These are phyloP conservation scores for Crypturellus undulatus DNA, from an alignment of 2,113 vertebrate species.

Conservation along the genomic window DNA sequence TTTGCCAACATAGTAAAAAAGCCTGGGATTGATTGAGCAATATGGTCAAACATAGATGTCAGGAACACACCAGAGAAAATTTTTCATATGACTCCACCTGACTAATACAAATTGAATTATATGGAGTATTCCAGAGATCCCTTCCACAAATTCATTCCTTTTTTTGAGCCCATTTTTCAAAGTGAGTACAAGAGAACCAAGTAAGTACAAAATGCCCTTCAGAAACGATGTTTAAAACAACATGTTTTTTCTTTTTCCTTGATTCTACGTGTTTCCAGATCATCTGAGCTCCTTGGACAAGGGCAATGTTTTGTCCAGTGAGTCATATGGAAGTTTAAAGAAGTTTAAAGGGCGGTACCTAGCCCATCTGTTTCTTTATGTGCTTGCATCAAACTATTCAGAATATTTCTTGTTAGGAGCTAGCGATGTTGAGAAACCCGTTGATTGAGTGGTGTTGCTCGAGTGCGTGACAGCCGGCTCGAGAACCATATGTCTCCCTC, in stretches of 20 bases:
- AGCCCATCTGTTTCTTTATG: background rate
- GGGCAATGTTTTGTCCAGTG: background rate
- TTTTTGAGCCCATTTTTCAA: background rate
- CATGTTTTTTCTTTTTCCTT: background rate
- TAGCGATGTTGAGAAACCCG: background rate
- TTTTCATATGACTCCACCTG: background rate
- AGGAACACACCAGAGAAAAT: background rate
- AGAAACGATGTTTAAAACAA: background rate
- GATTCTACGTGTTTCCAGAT: background rate
- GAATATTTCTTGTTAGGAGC: background rate
- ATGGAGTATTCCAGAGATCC: background rate
- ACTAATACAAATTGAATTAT: background rate
- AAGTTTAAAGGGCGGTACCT: background rate
- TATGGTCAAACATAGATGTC: background rate
- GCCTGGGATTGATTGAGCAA: background rate
- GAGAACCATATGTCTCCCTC: background rate
- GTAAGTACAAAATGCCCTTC: background rate
- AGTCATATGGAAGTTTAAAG: background rate
- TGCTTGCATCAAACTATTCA: background rate
- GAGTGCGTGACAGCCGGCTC: background rate
- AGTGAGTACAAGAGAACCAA: background rate
- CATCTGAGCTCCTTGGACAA: background rate
- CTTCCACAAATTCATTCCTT: background rate
- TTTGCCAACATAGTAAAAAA: background rate
- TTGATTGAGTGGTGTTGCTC: background rate